phyloP scores from a whole-genome alignment of 2,113 vertebrate genomes.

The Neofelis nebulosa region DNA sequence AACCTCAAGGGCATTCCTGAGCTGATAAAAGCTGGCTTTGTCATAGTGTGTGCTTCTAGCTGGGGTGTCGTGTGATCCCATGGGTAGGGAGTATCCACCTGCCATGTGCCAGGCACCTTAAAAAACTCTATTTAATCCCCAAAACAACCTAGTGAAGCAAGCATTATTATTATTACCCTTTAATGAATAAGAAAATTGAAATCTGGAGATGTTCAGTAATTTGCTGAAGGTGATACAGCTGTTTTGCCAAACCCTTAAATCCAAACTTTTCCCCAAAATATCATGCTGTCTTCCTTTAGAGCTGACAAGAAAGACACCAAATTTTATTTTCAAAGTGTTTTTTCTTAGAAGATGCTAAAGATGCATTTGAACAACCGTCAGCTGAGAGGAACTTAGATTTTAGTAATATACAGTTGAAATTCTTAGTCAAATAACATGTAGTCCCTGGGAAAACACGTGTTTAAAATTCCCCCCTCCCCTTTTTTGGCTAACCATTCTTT shows the following conservation, averaged over 20 bases:
- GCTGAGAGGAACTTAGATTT: not conserved
- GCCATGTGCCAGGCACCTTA: not conserved
- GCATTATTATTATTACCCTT: not conserved
- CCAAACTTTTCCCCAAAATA: not conserved
- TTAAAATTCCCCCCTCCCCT: not conserved
- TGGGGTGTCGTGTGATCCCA: not conserved
- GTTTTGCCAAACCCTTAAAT: not conserved
- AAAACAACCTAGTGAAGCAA: not conserved
- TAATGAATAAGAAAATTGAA: not conserved
- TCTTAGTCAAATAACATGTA: not conserved
- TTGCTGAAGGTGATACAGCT: not conserved
- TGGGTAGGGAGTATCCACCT: not conserved
- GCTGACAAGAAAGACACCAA: not conserved
- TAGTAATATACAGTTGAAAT: not conserved
- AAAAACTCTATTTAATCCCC: not conserved
- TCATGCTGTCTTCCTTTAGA: not conserved
- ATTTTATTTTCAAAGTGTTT: not conserved
- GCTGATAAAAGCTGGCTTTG: not conserved
- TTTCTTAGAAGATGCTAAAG: not conserved
- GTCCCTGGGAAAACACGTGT: not conserved
- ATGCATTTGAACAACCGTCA: not conserved
- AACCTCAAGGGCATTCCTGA: not conserved
- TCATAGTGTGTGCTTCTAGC: not conserved
- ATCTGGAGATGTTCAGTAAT: not conserved
- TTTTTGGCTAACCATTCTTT: slow-evolving; percentile 16